Conservation (phyloP, 2,888 invertebrate genomes). For the Orthonevra nobilis region DNA sequence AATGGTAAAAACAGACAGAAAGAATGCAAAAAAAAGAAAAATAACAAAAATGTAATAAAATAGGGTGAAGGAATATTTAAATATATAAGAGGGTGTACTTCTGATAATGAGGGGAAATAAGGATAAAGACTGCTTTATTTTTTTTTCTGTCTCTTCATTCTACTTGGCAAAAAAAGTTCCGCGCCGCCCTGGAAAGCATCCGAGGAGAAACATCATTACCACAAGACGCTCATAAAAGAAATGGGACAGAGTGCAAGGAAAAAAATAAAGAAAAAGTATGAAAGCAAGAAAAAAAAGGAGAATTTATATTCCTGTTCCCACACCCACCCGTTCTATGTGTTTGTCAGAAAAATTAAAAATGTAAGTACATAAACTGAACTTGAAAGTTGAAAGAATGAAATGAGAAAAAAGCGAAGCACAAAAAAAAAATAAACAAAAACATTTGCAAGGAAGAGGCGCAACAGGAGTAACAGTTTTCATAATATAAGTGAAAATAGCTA, state of each 20-base stretch:
- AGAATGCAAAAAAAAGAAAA: constrained; percentile 30
- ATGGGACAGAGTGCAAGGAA: constrained; percentile 64
- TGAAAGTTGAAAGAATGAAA: constrained; percentile 69
- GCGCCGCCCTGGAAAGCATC: constrained; percentile 61
- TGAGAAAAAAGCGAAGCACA: constrained; percentile 27
- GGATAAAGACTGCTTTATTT: constrained; percentile 53
- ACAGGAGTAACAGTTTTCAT: constrained; percentile 68
- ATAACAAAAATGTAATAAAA: constrained; percentile 59
- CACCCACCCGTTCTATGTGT: constrained; percentile 59
- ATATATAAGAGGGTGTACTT: constrained; percentile 64
- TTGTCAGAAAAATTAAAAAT: constrained; percentile 69
- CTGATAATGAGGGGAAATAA: constrained; percentile 70
- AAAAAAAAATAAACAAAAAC: constrained; percentile 49
- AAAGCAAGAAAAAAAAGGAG: too few relatives aligned
- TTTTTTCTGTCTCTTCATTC: constrained; percentile 23
- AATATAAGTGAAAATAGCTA: constrained; percentile 63
- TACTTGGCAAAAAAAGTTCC: constrained; percentile 53
- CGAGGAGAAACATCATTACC: constrained; percentile 69
- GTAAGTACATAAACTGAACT: constrained; percentile 70
- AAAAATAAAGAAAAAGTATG: constrained; percentile 38
- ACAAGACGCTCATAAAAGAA: constrained; percentile 67
- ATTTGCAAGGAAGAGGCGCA: constrained; percentile 61
- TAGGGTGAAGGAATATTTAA: constrained; percentile 67
- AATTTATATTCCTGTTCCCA: too few relatives aligned
- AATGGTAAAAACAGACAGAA: constrained; percentile 65